These are phyloP conservation scores for Miichthys miiuy DNA, from an alignment of 2,797 vertebrate species.

Conservation along the genomic window DNA sequence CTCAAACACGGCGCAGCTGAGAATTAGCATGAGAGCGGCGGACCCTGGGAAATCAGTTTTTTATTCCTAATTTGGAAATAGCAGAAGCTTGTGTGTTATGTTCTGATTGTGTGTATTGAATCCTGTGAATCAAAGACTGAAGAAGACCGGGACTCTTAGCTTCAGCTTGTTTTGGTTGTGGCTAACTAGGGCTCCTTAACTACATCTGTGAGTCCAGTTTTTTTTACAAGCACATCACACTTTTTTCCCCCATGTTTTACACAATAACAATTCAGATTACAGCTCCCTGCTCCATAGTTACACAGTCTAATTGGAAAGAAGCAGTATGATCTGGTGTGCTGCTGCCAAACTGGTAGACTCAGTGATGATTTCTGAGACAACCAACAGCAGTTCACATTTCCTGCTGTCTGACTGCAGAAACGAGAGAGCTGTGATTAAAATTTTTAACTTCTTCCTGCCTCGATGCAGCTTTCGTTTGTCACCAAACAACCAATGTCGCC, in stretches of 20 bases:
- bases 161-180: conserved; percentile 13
- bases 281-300: background rate
- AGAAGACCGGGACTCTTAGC: background rate
- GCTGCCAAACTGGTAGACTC: background rate
- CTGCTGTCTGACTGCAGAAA: conserved; percentile 13
- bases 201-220: conserved; percentile 17
- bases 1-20: conserved; percentile 22
- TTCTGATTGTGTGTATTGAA: conserved; percentile 11
- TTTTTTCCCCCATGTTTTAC: conserved; percentile 6
- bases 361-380: background rate
- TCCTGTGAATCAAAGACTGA: conserved; percentile 3
- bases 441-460: background rate
- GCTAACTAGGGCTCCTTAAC: conserved; percentile 14
- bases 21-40: conserved; percentile 24
- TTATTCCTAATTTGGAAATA: conserved; percentile 11
- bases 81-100: conserved; percentile 13
- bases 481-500: conserved; percentile 1
- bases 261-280: conserved; percentile 10
- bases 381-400: background rate
- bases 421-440: conserved; percentile 5
- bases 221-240: conserved; percentile 10
- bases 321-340: background rate
- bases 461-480: conserved; percentile 19
- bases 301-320: background rate
- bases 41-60: conserved; percentile 14